Evolutionary conservation across 2,113 vertebrate species (phyloP).

Genomic region (Silurus asotus): DNA sequence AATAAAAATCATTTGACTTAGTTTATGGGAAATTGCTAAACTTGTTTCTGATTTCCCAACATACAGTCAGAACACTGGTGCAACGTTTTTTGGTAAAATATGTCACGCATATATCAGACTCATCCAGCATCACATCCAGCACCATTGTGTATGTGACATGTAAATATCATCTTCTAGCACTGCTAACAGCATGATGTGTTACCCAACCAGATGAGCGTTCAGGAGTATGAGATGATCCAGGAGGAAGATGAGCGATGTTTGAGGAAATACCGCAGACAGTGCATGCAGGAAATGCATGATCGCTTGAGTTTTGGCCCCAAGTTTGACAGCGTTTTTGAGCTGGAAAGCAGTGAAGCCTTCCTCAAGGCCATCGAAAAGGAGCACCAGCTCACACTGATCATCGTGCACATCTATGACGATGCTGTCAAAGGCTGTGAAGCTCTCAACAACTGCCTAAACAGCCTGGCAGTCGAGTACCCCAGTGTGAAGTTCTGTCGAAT

Average conservation of each 20-base stretch:
- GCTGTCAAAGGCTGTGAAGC: constrained; percentile 84
- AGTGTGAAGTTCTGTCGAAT: constrained; percentile 94
- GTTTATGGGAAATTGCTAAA: no score
- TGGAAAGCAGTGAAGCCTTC: constrained; percentile 89
- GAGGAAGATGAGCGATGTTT: constrained; percentile 89
- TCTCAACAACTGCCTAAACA: constrained; percentile 85
- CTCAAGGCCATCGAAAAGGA: constrained; percentile 92
- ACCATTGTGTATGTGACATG: not conserved
- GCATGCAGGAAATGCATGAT: constrained; percentile 97
- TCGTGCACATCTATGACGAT: constrained; percentile 90
- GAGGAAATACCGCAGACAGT: constrained; percentile 86
- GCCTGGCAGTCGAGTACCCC: constrained; percentile 84
- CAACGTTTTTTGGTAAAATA: no score
- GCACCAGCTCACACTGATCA: constrained; percentile 81
- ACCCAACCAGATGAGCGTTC: constrained; percentile 86
- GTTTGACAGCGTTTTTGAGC: constrained; percentile 84
- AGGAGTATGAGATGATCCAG: constrained; percentile 91
- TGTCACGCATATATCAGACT: not conserved
- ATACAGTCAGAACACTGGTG: not conserved
- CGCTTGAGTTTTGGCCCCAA: constrained; percentile 90
- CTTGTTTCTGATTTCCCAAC: not conserved
- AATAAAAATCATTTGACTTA: no score
- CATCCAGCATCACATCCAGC: not conserved
- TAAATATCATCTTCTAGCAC: no score
- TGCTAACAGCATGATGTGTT: constrained; percentile 14